Conservation (phyloP, 2,797 vertebrate species). For the Leuciscus waleckii region DNA sequence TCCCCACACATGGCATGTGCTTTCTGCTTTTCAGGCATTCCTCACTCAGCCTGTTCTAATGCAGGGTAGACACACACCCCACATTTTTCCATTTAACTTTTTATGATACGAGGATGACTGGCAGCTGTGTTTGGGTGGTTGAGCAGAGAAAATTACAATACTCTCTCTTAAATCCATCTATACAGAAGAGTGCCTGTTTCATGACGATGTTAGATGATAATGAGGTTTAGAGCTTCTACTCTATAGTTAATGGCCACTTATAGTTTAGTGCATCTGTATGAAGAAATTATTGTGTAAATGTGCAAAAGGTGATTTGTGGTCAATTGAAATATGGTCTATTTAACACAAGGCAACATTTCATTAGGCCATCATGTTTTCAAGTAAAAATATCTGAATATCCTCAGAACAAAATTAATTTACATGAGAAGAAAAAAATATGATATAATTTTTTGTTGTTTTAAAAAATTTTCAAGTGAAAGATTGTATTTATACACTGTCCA, state of each 20-base stretch:
- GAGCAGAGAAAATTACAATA: constrained; percentile 11
- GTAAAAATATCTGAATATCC: not conserved
- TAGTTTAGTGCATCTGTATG: constrained; percentile 9
- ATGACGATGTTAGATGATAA: not conserved
- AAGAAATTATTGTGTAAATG: not conserved
- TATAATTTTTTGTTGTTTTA: too few species aligned
- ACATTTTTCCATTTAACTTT: constrained; percentile 31
- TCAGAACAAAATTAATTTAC: not conserved
- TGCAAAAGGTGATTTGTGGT: not conserved
- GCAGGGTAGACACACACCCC: not conserved
- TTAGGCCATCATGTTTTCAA: not conserved
- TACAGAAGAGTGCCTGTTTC: constrained; percentile 1
- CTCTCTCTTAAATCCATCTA: not conserved
- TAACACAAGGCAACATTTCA: not conserved
- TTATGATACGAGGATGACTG: constrained; percentile 23
- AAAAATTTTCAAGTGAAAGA: too few species aligned
- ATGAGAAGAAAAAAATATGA: not conserved
- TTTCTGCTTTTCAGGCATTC: constrained; percentile 44
- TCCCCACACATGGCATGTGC: constrained; percentile 33
- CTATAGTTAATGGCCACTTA: constrained; percentile 32
- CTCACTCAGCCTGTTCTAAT: constrained; percentile 5
- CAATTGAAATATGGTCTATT: constrained; percentile 37
- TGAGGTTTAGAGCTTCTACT: constrained; percentile 6
- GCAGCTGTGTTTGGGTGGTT: constrained; percentile 30
- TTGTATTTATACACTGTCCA: too few species aligned